A percentile compares a stretch with the other conserved stretches of the same genome.
phyloP scores from a whole-genome alignment of 2,888 invertebrate genomes.

The Rapana venosa region DNA sequence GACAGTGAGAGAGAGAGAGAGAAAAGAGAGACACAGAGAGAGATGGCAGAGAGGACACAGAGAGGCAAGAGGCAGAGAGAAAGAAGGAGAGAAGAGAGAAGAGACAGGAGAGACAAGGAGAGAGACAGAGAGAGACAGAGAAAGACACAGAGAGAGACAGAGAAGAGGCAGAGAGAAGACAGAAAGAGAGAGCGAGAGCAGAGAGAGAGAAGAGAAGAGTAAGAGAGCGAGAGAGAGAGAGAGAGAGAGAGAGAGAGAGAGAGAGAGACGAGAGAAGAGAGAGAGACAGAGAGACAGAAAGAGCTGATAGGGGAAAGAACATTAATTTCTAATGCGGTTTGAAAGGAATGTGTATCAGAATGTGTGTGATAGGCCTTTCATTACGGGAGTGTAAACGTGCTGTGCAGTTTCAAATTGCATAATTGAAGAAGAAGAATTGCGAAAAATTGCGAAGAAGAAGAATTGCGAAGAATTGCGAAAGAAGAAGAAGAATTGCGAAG shows the following conservation, averaged over 20 bases:
- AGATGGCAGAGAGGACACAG: background rate
- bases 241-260: background rate
- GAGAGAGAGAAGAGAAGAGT: background rate
- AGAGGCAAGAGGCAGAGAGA: background rate
- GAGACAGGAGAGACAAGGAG: background rate
- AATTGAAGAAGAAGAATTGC: too few species aligned
- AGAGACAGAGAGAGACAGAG: background rate
- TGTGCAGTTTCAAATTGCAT: too few species aligned
- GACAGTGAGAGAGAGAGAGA: background rate
- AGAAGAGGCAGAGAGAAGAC: background rate
- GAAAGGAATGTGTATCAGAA: too few species aligned
- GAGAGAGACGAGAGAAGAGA: background rate
- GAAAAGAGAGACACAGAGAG: background rate
- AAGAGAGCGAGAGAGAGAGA: background rate
- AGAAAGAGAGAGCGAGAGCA: background rate
- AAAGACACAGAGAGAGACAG: background rate
- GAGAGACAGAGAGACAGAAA: background rate
- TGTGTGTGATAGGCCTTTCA: too few species aligned
- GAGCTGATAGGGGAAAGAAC: background rate
- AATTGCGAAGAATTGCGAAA: too few species aligned
- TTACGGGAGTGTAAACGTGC: too few species aligned
- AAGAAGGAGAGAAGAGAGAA: background rate
- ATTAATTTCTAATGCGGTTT: too few species aligned
- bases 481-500: too few species aligned
- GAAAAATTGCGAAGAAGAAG: background rate